Base-by-base conservation (phyloP, 2,888 invertebrate genomes). In the Lathronympha strigana region DNA sequence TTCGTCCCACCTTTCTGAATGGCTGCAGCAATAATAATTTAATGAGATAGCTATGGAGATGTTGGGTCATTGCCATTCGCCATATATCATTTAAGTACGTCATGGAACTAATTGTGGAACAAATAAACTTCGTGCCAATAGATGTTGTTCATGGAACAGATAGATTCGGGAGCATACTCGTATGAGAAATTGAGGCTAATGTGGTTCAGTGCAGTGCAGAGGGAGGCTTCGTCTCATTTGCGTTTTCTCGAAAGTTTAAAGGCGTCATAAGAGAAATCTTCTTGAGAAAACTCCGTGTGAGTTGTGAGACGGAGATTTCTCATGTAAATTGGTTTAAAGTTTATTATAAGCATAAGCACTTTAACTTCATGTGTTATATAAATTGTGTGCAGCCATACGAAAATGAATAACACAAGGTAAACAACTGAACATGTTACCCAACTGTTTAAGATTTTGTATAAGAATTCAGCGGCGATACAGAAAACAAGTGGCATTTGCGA, bases 191-290 rank as follows among this genome's bases (percentile, higher is more conserved):
- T n/a, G n/a, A n/a, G n/a, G n/a, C n/a, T n/a, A 28, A 28, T 28
- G 5, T 28, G 28, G 6, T 28, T 40, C 17, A 17, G 40, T 40
- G n/a, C 43, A 1, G 40, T 40, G 40, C 40, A 40, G n/a, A n/a
- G 17, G 33, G 33, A 9, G 33, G 19, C n/a, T 36, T n/a, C 33
- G 61, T 49, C 50, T 57, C 17, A 57, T 51, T 33, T 57, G 40
- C 43, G 57, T 50, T 33, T 63, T 50, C 57, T 58, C 50, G 63
- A 58, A 63, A 58, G 57, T 57, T 51, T 57, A 51, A 58, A 63
- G 57, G 50, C 50, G 50, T 58, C 50, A 57, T 5, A 50, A 57
- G 63, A 50, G 63, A 58, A 63, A 63, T 50, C 50, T 19, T 47
- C 36, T 47, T 47, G 47, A 38, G 62, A 62, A 62, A 53, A 62